phyloP scores from a whole-genome alignment of 2,113 vertebrate species.

The Ursus arctos region DNA sequence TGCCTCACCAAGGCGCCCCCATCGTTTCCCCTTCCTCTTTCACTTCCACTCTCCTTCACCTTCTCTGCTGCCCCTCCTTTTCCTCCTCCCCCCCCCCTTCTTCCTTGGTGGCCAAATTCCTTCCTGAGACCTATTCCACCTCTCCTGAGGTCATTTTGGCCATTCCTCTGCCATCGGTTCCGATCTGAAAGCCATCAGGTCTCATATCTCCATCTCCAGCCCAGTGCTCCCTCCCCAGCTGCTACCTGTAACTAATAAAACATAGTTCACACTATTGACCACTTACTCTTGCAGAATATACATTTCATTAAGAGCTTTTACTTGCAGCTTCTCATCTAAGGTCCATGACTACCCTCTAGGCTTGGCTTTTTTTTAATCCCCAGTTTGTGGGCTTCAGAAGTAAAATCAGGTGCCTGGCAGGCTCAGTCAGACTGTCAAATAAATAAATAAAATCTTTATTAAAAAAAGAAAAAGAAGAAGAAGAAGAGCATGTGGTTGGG shows the following conservation, averaged over 20 bases:
- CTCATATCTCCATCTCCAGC: background rate
- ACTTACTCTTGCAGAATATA: background rate
- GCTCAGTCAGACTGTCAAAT: background rate
- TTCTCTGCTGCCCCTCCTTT: background rate
- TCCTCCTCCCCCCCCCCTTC: background rate
- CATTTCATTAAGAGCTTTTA: slow-evolving; percentile 35
- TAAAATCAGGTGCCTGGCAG: background rate
- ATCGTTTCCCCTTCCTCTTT: background rate
- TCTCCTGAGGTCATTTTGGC: background rate
- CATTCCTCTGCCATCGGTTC: background rate
- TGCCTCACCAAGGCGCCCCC: no score
- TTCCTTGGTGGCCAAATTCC: background rate
- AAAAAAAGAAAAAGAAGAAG: no score
- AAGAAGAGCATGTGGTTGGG: no score
- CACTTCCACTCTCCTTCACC: background rate
- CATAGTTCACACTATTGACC: background rate
- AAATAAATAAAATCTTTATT: no score
- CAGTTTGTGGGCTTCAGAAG: background rate
- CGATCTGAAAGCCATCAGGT: slow-evolving; percentile 34
- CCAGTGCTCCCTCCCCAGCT: background rate
- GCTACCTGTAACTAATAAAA: background rate
- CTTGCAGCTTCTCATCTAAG: background rate
- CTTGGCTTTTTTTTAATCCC: background rate
- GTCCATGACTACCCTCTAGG: background rate
- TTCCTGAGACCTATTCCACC: background rate